Percentiles rank a stretch among this genome's conserved stretches.
These are phyloP conservation scores for Leuciscus waleckii DNA, from an alignment of 2,797 vertebrate genomes.

Conservation along the genomic window DNA sequence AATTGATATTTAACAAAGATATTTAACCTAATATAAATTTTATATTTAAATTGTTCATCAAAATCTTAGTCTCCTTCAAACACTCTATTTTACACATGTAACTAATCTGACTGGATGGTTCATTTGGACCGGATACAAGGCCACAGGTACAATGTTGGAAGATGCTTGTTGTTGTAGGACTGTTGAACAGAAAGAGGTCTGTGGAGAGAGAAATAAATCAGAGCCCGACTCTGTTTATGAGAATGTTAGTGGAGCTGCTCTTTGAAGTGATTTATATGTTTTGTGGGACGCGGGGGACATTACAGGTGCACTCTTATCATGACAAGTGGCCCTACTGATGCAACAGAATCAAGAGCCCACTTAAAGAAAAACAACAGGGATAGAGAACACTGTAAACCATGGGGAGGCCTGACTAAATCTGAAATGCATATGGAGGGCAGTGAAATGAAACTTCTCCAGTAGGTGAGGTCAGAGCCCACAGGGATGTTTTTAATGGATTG, in stretches of 20 bases:
- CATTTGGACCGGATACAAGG: background rate
- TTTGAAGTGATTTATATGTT: constrained; percentile 71
- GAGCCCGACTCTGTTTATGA: constrained; percentile 58
- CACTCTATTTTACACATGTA: background rate
- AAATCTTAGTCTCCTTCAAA: background rate
- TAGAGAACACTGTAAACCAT: constrained; percentile 72
- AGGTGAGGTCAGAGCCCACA: constrained; percentile 54
- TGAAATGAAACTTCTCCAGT: constrained; percentile 56
- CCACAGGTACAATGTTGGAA: constrained; percentile 47
- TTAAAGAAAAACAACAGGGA: constrained; percentile 69
- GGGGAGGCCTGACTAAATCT: constrained; percentile 63
- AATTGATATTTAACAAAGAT: background rate
- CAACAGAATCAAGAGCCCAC: constrained; percentile 57
- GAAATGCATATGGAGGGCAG: constrained; percentile 56
- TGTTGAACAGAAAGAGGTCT: constrained; percentile 60
- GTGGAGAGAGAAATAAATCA: constrained; percentile 56
- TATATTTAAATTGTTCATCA: background rate
- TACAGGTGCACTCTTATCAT: constrained; percentile 75
- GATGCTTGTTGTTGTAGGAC: constrained; percentile 58
- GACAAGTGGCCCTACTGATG: constrained; percentile 63
- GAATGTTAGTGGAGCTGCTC: constrained; percentile 61
- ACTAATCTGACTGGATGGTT: constrained; percentile 9
- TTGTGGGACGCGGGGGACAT: constrained; percentile 63
- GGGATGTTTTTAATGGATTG: constrained; percentile 55
- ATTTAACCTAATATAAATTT: background rate